Base-by-base conservation (phyloP, 2,113 vertebrate species). In the Notiomystis cincta region DNA sequence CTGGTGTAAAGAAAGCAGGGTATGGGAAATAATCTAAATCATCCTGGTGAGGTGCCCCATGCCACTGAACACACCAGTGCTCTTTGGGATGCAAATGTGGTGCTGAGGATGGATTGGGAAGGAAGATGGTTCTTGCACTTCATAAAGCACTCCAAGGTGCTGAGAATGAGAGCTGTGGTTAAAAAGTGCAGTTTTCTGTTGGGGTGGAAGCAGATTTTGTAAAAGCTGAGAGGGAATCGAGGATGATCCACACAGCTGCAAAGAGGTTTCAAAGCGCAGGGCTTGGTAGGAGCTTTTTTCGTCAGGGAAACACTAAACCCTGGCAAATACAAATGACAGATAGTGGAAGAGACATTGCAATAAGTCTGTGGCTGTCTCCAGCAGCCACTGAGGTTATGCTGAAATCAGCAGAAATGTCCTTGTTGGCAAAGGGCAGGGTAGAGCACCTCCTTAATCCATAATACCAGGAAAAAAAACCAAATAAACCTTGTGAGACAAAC, bases 371-470 rank as follows among this genome's bases (percentile, higher is more conserved):
- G 44, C 22, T 69, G 15, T n/a, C 72, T 82, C 75, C 93, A 91
- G 56, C 42, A 84, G 22, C 61, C 86, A 31, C 64, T 13, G 64
- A 33, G 18, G 27, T 70, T 85, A 19, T 38, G 79, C 51, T 66
- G 37, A 56, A 89, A 93, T 91, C 53, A 91, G 25, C 56, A 92
- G 64, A 94, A 95, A 56, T 20, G 78, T 35, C 48, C 33, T 48
- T 42, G 48, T 23, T 27, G 48, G 35, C 14, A 48, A 85, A 62
- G 27, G 24, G 16, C n/a, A 50, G 80, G 25, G 5, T 28, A 64
- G n/a, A n/a, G n/a, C n/a, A n/a, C n/a, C n/a, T n/a, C n/a, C n/a
- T n/a, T n/a, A n/a, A n/a, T n/a, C n/a, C n/a, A n/a, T n/a, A n/a
- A n/a, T n/a, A n/a, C n/a, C n/a, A n/a, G n/a, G n/a, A n/a, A n/a